Percentiles rank a stretch among this genome's conserved stretches.
Evolutionary conservation across 2,888 invertebrate species (phyloP).

Genomic region (Cyaniris semiargus): DNA sequence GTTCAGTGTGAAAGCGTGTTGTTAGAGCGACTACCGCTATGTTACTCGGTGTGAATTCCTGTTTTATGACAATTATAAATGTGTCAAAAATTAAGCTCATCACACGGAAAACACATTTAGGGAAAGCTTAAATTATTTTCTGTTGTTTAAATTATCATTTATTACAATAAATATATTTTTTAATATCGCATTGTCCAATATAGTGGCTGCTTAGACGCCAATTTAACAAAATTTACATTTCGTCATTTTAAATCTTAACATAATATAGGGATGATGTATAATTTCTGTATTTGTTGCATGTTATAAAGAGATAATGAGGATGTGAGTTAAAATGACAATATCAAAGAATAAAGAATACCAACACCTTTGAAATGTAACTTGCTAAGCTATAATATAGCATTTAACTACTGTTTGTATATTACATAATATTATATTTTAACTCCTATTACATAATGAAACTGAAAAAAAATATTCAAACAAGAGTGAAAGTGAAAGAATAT

Average conservation of each 20-base stretch:
- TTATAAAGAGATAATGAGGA: background rate
- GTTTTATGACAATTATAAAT: background rate
- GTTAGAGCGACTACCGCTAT: constrained; percentile 8
- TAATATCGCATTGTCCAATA: no score
- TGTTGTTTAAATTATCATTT: background rate
- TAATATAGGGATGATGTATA: background rate
- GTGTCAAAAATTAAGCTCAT: background rate
- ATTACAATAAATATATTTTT: no score
- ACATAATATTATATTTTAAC: background rate
- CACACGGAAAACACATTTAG: background rate
- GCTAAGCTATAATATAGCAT: background rate
- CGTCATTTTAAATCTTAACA: no score
- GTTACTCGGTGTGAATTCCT: background rate
- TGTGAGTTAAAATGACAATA: background rate
- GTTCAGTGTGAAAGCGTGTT: constrained; percentile 37
- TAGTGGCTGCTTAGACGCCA: no score
- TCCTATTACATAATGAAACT: background rate
- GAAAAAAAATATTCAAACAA: background rate
- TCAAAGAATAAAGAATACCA: background rate
- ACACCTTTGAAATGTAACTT: background rate
- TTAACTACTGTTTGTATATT: background rate
- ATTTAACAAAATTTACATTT: no score
- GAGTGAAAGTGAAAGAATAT: background rate
- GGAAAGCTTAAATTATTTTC: background rate
- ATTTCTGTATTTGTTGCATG: background rate